These are phyloP conservation scores for Atherinomorus stipes DNA, from an alignment of 2,113 vertebrate genomes.

Conservation along the genomic window DNA sequence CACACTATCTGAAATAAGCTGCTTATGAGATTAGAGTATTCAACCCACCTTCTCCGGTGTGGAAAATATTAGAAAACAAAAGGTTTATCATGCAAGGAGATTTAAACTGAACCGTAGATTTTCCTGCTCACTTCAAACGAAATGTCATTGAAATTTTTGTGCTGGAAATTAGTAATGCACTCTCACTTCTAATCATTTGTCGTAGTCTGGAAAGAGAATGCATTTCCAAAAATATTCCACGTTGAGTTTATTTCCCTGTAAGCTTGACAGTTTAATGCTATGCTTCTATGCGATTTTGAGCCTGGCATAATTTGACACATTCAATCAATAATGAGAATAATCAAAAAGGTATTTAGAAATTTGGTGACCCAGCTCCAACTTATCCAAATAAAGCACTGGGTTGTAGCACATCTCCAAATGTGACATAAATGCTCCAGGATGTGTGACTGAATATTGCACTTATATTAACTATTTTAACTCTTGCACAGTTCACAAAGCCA, in stretches of 20 bases:
- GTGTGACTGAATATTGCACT: slow-evolving; percentile 44
- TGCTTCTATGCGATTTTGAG: slow-evolving; percentile 60
- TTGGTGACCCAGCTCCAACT: slow-evolving; percentile 42
- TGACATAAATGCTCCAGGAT: slow-evolving; percentile 46
- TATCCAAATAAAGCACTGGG: slow-evolving; percentile 36
- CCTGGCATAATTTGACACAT: slow-evolving; percentile 52
- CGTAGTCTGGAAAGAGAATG: slow-evolving; percentile 23
- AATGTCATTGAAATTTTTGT: slow-evolving; percentile 68
- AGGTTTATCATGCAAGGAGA: slow-evolving; percentile 64
- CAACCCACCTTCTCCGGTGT: slow-evolving; percentile 74
- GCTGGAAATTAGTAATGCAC: slow-evolving; percentile 67
- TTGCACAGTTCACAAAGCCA: slow-evolving; percentile 4
- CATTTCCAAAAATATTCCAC: slow-evolving; percentile 50
- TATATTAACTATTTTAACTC: slow-evolving; percentile 7
- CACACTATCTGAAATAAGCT: slow-evolving; percentile 80
- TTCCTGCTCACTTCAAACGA: slow-evolving; percentile 78
- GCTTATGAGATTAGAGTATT: slow-evolving; percentile 83
- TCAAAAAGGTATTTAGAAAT: slow-evolving; percentile 35
- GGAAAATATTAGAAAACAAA: slow-evolving; percentile 81
- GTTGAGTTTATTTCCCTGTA: slow-evolving; percentile 15
- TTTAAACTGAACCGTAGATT: slow-evolving; percentile 76
- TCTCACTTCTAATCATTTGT: slow-evolving; percentile 72
- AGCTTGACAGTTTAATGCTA: slow-evolving; percentile 40
- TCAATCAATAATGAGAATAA: slow-evolving; percentile 50
- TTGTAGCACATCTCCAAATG: slow-evolving; percentile 43